Evolutionary conservation across 2,888 invertebrate species (phyloP), one percentile per base, ranked within the genome.

Genomic region (Troilus luridus): DNA sequence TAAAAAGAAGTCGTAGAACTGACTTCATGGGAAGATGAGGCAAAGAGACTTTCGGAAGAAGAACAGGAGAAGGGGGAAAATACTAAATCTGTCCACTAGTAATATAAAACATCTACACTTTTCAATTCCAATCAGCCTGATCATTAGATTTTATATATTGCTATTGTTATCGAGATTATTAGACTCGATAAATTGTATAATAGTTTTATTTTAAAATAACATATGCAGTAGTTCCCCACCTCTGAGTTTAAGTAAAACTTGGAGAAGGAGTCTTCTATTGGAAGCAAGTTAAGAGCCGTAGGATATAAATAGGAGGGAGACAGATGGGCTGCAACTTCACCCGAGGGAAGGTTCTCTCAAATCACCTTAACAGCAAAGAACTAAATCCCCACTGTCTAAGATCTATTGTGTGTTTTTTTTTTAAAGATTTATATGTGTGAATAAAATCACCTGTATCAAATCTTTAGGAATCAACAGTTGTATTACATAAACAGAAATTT

Each of bases 291-390:
- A 77, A 77, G 72, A 77, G 72, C 27, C 8, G 27, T 77, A 77
- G 72, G 72, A 9, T 77, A 77, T 77, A 77, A 77, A 77, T 77
- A 77, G 72, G 41, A 77, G 72, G 27, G 17, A 77, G 72, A 41
- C 72, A 77, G 72, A 77, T 77, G 41, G 72, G 8, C 21, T 77
- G 41, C 21, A 77, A 77, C 72, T 77, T 41, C 41, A 1, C 72
- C 41, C 27, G 2, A 27, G 27, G 12, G 27, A 77, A 41, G 17
- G 27, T 77, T 77, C 17, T 41, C 72, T 14, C 24, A 67, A 67
- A 67, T 67, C 67, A 24, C 24, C 24, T n/a, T 14, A 67, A 67
- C 64, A 64, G n/a, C 67, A 67, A 11, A 67, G 24, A 67, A 24
- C 64, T 24, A 24, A 24, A 24, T n/a, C 24, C 24, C 1, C 24